These are phyloP conservation scores for Sebastes matsubarae DNA, from an alignment of 2,797 vertebrate species.

Conservation along the genomic window DNA sequence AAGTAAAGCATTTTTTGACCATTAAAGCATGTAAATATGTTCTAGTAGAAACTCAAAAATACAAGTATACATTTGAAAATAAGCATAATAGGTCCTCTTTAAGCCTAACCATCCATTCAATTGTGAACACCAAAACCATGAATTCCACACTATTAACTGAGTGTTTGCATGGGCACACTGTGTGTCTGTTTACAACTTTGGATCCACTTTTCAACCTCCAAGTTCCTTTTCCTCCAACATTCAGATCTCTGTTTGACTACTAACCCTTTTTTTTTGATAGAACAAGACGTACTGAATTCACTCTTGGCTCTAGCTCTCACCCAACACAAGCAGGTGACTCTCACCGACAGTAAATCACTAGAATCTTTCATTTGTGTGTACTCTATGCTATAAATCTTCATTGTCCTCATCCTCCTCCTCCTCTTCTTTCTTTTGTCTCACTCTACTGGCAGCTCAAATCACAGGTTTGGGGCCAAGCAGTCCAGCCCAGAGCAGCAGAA, in stretches of 20 bases:
- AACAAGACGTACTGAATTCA: not conserved
- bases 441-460: slow-evolving; percentile 57
- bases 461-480: slow-evolving; percentile 49
- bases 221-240: not conserved
- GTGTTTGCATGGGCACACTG: not conserved
- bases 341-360: not conserved
- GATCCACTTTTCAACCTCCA: not conserved
- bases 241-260: not conserved
- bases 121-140: not conserved
- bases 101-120: not conserved
- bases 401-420: not conserved
- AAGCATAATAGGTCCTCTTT: not conserved
- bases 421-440: slow-evolving; percentile 23
- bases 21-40: too few relatives aligned
- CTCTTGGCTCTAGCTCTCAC: not conserved
- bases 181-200: not conserved
- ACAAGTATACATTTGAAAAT: not conserved
- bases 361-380: not conserved
- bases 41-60: too few relatives aligned
- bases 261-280: not conserved
- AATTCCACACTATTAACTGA: slow-evolving; percentile 12
- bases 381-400: slow-evolving; percentile 11
- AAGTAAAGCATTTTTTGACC: too few relatives aligned
- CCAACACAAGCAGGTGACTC: not conserved
- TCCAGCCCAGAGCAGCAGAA: slow-evolving; percentile 48